Conservation (phyloP, 2,888 invertebrate genomes). For the Schrankia costaestrigalis region DNA sequence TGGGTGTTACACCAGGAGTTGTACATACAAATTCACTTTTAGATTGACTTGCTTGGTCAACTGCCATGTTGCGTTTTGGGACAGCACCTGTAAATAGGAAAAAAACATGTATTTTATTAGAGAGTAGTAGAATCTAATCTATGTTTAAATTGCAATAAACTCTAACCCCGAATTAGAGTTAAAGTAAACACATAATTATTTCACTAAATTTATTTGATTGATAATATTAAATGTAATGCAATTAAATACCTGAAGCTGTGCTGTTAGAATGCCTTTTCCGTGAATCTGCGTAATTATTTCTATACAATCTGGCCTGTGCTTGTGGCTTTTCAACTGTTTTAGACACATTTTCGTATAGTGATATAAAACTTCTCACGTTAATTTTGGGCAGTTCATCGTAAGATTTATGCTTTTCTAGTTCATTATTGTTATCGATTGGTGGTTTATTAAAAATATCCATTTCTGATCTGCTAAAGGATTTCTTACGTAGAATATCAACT, state of each 20-base stretch:
- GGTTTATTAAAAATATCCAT: constrained; percentile 72
- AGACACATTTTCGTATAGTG: constrained; percentile 65
- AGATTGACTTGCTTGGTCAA: constrained; percentile 15
- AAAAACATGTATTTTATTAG: constrained; percentile 1
- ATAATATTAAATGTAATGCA: too few relatives aligned
- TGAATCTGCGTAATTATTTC: constrained; percentile 41
- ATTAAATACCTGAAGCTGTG: constrained; percentile 64
- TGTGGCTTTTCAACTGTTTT: constrained; percentile 44
- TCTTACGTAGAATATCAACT: constrained; percentile 42
- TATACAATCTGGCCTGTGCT: constrained; percentile 36
- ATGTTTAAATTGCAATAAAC: too few relatives aligned
- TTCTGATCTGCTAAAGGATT: constrained; percentile 71
- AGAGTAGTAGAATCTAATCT: too few relatives aligned
- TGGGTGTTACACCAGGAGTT: constrained; percentile 24
- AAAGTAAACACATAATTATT: too few relatives aligned
- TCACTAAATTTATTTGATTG: too few relatives aligned
- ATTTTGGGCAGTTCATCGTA: constrained; percentile 70
- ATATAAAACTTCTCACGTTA: constrained; percentile 68
- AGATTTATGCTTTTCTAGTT: constrained; percentile 67
- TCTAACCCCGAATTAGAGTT: too few relatives aligned
- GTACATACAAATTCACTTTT: constrained; percentile 16
- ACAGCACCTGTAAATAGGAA: constrained; percentile 55
- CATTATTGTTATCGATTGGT: constrained; percentile 38
- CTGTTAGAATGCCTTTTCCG: constrained; percentile 46
- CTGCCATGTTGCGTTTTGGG: constrained; percentile 22